Conservation (phyloP, 2,113 vertebrate genomes). For the Bos taurus region DNA sequence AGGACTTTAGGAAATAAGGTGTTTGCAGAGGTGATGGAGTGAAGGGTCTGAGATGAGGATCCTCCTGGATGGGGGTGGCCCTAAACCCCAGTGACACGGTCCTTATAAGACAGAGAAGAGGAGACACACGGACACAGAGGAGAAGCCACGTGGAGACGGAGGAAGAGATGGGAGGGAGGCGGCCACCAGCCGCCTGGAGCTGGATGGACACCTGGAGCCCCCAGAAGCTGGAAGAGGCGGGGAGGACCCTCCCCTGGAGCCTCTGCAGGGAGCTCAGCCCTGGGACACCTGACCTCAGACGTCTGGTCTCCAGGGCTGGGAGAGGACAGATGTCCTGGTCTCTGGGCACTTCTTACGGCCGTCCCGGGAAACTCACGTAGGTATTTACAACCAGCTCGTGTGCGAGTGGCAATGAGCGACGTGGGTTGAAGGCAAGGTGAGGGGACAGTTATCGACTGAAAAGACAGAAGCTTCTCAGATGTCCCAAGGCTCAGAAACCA, state of each 20-base stretch:
- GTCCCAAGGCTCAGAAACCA: not conserved
- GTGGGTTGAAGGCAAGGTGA: rapidly evolving
- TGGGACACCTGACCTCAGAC: not conserved
- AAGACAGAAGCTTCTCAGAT: rapidly evolving
- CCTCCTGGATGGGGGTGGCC: not conserved
- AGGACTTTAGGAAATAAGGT: not conserved
- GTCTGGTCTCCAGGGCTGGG: not conserved
- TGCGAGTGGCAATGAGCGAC: rapidly evolving
- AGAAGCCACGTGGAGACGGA: not conserved
- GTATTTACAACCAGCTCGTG: rapidly evolving
- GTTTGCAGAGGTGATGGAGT: rapidly evolving
- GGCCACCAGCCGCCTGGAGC: not conserved
- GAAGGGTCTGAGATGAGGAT: not conserved
- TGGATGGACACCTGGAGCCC: rapidly evolving
- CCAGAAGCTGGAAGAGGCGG: not conserved
- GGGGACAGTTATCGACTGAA: rapidly evolving
- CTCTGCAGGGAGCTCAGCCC: rapidly evolving
- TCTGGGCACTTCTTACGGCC: rapidly evolving
- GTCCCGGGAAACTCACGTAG: rapidly evolving
- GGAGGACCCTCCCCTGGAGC: not conserved
- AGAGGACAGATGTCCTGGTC: rapidly evolving
- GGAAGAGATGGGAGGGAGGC: rapidly evolving
- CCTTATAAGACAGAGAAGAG: not conserved
- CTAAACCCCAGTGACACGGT: not conserved
- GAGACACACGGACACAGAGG: rapidly evolving